Conservation (phyloP, 2,113 vertebrate species). For the Vombatus ursinus region DNA sequence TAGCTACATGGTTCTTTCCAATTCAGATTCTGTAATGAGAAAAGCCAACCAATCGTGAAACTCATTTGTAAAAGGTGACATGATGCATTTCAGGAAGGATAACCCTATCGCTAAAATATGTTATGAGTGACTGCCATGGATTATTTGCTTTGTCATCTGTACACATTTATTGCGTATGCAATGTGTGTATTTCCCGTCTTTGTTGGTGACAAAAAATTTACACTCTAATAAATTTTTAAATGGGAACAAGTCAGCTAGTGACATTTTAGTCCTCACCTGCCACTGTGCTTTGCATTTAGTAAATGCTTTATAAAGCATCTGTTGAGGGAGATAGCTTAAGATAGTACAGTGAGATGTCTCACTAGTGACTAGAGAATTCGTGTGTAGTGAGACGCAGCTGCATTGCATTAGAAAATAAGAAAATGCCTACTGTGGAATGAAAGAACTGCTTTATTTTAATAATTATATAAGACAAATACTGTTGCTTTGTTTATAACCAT, state of each 20-base stretch:
- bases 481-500: not conserved
- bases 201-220: not conserved
- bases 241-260: not conserved
- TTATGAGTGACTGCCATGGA: not conserved
- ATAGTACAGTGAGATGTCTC: not conserved
- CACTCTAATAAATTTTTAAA: not conserved
- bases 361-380: not conserved
- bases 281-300: not conserved
- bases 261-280: not conserved
- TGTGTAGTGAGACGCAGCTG: conserved; percentile 16
- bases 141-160: not conserved
- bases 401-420: not conserved
- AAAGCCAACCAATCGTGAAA: not conserved
- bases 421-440: not conserved
- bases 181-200: not conserved
- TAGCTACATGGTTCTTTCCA: not conserved
- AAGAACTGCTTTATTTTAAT: conserved; percentile 54
- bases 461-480: conserved; percentile 43
- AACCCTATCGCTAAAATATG: not conserved
- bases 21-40: not conserved
- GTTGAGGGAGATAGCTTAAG: not conserved
- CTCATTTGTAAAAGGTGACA: not conserved
- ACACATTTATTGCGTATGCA: not conserved
- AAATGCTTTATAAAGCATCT: not conserved
- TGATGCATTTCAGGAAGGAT: not conserved